Evolutionary conservation across 2,888 invertebrate species (phyloP).

Genomic region (Lomographa bimaculata): DNA sequence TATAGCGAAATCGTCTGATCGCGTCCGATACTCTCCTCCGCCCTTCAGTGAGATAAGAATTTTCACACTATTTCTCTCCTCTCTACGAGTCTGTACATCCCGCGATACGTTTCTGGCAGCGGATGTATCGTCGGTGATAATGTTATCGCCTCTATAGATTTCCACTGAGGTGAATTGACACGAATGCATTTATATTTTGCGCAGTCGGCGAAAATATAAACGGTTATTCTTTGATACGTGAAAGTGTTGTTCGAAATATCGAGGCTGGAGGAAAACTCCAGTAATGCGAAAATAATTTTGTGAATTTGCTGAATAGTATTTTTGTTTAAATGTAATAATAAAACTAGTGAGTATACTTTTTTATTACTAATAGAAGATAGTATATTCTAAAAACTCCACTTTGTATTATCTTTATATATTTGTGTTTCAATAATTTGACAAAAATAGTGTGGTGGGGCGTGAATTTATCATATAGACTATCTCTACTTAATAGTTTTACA

Average conservation of each 20-base stretch:
- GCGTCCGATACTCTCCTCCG: conserved; percentile 29
- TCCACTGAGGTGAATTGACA: conserved; percentile 24
- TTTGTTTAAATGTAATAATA: too few relatives aligned
- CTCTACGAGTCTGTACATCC: conserved; percentile 10
- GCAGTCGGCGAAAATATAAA: conserved; percentile 12
- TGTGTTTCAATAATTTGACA: too few relatives aligned
- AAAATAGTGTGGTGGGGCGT: too few relatives aligned
- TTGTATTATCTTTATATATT: too few relatives aligned
- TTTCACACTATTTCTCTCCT: conserved; percentile 40
- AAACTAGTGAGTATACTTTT: too few relatives aligned
- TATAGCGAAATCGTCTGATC: conserved; percentile 36
- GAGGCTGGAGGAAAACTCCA: not conserved
- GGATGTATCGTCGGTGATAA: conserved; percentile 13
- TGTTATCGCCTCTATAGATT: conserved; percentile 10
- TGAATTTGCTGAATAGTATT: too few relatives aligned
- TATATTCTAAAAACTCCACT: too few relatives aligned
- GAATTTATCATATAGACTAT: too few relatives aligned
- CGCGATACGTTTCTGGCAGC: conserved; percentile 5
- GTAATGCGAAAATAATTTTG: too few relatives aligned
- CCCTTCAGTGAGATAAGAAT: conserved; percentile 42
- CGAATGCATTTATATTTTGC: conserved; percentile 16
- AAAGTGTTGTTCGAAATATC: conserved; percentile 3
- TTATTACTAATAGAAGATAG: too few relatives aligned
- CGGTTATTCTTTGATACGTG: conserved; percentile 14
- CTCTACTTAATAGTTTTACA: too few relatives aligned